Evolutionary conservation across 2,797 vertebrate genomes (phyloP).

Genomic region (Pangasius djambal): DNA sequence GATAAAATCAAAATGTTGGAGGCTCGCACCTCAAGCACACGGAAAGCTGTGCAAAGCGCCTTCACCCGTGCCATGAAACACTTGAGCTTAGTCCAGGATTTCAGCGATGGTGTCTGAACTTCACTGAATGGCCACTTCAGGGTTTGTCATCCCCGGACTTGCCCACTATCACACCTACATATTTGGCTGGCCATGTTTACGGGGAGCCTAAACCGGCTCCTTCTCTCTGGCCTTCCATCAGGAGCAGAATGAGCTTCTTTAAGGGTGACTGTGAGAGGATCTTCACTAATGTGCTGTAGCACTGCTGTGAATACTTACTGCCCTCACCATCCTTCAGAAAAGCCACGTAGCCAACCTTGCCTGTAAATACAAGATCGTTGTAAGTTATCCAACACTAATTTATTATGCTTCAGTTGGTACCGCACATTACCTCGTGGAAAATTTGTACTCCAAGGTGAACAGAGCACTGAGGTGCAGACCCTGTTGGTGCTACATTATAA

Average conservation of each 20-base stretch:
- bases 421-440: constrained; percentile 66
- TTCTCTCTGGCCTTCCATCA: constrained; percentile 61
- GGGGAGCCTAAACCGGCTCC: constrained; percentile 26
- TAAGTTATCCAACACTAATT: constrained; percentile 90
- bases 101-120: constrained; percentile 78
- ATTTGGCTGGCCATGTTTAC: constrained; percentile 35
- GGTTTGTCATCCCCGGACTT: constrained; percentile 26
- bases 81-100: constrained; percentile 80
- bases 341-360: constrained; percentile 65
- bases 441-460: constrained; percentile 67
- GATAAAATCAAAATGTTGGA: constrained; percentile 92
- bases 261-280: constrained; percentile 82
- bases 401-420: constrained; percentile 81
- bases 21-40: constrained; percentile 83
- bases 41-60: constrained; percentile 88
- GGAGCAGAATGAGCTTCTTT: constrained; percentile 57
- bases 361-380: constrained; percentile 78
- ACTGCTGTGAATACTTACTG: constrained; percentile 71
- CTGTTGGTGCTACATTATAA: constrained; percentile 81
- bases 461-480: constrained; percentile 56
- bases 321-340: constrained; percentile 57
- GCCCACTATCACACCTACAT: constrained; percentile 29
- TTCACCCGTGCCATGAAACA: constrained; percentile 89
- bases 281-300: constrained; percentile 73
- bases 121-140: constrained; percentile 45